phyloP scores from a whole-genome alignment of 2,888 invertebrate species.

The Dioctria rufipes region DNA sequence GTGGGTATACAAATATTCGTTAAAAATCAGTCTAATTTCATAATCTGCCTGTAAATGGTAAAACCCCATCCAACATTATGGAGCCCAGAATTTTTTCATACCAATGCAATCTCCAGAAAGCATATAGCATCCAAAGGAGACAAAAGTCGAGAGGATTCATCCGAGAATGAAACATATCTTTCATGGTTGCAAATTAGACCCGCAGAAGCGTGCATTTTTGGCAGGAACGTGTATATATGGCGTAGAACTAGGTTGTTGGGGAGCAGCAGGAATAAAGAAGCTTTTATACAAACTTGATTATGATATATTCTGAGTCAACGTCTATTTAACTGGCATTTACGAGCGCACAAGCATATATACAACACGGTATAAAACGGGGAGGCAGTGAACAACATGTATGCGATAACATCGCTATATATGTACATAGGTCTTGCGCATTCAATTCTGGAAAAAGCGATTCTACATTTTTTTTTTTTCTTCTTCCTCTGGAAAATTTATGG shows the following conservation, averaged over 20 bases:
- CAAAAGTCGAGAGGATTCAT: slow-evolving; percentile 41
- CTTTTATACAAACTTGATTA: slow-evolving; percentile 53
- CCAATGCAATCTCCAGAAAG: neutral
- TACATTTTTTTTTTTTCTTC: neutral
- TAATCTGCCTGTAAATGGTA: neutral
- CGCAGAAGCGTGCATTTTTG: slow-evolving; percentile 43
- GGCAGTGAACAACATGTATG: slow-evolving; percentile 42
- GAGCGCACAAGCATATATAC: slow-evolving; percentile 44
- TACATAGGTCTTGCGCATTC: slow-evolving; percentile 49
- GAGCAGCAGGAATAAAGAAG: slow-evolving; percentile 33
- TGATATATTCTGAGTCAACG: slow-evolving; percentile 51
- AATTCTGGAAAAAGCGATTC: slow-evolving; percentile 49
- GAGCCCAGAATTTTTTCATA: neutral
- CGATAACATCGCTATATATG: slow-evolving; percentile 27
- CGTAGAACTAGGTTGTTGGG: slow-evolving; percentile 18
- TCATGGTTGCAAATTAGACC: slow-evolving; percentile 48
- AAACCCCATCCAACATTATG: neutral
- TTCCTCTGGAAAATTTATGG: slow-evolving; percentile 48
- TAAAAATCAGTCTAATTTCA: neutral
- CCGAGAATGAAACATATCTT: slow-evolving; percentile 46
- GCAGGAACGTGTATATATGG: slow-evolving; percentile 18
- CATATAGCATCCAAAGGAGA: neutral
- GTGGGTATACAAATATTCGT: neutral
- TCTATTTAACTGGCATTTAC: slow-evolving; percentile 53
- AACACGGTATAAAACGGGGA: neutral